Conservation (phyloP, 2,888 invertebrate species). For the Pseudococcus viburni region DNA sequence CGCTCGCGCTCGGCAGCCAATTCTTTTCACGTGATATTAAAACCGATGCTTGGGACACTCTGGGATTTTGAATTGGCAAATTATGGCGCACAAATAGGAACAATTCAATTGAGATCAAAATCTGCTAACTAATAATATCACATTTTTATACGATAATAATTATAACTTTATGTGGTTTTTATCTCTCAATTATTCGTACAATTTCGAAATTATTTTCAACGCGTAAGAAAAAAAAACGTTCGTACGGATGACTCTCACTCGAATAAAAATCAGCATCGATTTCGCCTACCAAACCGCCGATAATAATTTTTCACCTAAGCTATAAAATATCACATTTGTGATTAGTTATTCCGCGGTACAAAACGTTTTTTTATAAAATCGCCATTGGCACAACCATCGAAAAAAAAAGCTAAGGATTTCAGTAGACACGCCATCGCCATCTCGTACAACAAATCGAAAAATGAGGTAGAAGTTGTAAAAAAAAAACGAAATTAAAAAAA, state of each 20-base stretch:
- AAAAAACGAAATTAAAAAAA: background rate
- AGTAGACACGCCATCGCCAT: background rate
- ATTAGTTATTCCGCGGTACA: background rate
- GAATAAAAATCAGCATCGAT: conserved; percentile 30
- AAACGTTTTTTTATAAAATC: background rate
- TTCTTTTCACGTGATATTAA: conserved; percentile 10
- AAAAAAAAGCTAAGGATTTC: too few species aligned
- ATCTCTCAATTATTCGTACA: background rate
- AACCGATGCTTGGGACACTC: background rate
- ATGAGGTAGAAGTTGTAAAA: conserved; percentile 47
- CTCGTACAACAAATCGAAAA: conserved; percentile 33
- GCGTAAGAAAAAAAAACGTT: conserved; percentile 5
- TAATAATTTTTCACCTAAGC: background rate
- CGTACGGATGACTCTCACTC: conserved; percentile 3
- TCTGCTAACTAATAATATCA: conserved; percentile 48
- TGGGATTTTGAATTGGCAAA: conserved; percentile 5
- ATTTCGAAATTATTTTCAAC: conserved; percentile 4
- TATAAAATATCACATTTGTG: conserved; percentile 4
- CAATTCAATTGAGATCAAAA: conserved; percentile 50
- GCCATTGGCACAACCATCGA: background rate
- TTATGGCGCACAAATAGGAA: conserved; percentile 46
- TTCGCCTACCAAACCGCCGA: background rate
- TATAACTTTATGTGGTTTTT: background rate
- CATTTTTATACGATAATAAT: conserved; percentile 44
- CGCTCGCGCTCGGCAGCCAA: background rate